Evolutionary conservation across 2,888 invertebrate genomes (phyloP).

Genomic region (Melinaea marsaeus): DNA sequence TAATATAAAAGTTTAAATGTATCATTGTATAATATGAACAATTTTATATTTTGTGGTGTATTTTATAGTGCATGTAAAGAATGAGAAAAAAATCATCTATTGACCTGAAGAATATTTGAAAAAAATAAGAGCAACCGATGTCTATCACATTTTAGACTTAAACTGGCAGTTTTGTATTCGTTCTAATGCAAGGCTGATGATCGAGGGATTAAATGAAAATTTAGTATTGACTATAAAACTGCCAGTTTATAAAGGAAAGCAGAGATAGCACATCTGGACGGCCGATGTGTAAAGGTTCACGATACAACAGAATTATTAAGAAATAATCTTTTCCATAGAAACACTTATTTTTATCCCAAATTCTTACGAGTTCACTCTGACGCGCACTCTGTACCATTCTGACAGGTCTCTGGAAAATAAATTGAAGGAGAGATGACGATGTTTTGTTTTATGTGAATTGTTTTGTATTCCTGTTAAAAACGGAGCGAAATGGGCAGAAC

Average conservation of each 20-base stretch:
- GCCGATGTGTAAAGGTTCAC: conserved; percentile 75
- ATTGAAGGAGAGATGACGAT: conserved; percentile 64
- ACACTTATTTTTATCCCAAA: conserved; percentile 73
- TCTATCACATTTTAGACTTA: conserved; percentile 55
- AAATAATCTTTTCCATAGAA: conserved; percentile 63
- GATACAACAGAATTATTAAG: conserved; percentile 62
- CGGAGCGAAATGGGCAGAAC: not conserved
- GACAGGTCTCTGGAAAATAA: conserved; percentile 82
- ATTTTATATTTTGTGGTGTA: not conserved
- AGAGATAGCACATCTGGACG: conserved; percentile 72
- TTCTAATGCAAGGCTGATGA: conserved; percentile 30
- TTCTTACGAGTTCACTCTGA: conserved; percentile 91
- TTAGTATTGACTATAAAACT: conserved; percentile 48
- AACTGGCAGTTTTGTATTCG: conserved; percentile 62
- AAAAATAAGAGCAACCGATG: conserved; percentile 50
- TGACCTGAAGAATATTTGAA: conserved; percentile 9
- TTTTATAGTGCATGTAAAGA: conserved; percentile 16
- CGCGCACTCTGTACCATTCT: conserved; percentile 90
- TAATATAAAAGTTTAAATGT: not conserved
- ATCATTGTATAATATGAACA: not conserved
- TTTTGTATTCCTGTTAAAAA: conserved; percentile 11
- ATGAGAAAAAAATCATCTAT: not conserved
- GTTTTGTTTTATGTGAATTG: conserved; percentile 49
- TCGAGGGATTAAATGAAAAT: conserved; percentile 20
- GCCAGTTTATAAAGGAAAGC: conserved; percentile 70